phyloP scores from a whole-genome alignment of 2,797 vertebrate species.

The Eutrigla gurnardus region DNA sequence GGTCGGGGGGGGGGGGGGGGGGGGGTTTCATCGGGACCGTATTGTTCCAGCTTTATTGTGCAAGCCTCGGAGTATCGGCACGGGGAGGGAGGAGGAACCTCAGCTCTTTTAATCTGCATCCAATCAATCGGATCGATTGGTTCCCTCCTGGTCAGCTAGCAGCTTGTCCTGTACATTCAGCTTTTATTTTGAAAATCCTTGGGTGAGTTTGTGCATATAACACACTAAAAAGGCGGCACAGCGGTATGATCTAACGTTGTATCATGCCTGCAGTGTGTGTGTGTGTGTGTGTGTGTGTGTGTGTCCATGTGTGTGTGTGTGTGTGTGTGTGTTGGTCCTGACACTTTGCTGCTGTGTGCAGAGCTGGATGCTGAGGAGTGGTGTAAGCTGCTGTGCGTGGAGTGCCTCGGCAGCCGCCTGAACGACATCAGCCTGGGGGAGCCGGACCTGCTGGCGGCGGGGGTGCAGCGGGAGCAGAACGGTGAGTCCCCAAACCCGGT shows the following conservation, averaged over 20 bases:
- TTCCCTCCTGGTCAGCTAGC: conserved; percentile 36
- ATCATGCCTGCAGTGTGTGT: conserved; percentile 30
- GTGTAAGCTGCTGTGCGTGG: conserved; percentile 97
- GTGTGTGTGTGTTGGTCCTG: conserved; percentile 28
- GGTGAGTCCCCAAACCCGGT: conserved; percentile 85
- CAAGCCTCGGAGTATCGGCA: conserved; percentile 29
- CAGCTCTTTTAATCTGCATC: conserved; percentile 69
- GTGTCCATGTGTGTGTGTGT: conserved; percentile 8
- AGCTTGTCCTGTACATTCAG: conserved; percentile 45
- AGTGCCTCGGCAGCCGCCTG: conserved; percentile 94
- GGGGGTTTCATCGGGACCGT: neutral
- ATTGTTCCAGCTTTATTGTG: conserved; percentile 40
- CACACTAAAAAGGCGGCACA: neutral
- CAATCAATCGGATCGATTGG: conserved; percentile 70
- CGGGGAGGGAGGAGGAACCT: conserved; percentile 28
- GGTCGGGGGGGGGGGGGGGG: too few relatives aligned
- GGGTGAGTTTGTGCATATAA: conserved; percentile 29
- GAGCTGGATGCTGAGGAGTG: conserved; percentile 99
- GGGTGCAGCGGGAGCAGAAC: conserved; percentile 97
- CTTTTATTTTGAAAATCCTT: conserved; percentile 46
- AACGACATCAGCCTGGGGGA: conserved; percentile 99
- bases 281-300: neutral
- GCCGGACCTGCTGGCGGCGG: conserved; percentile 97
- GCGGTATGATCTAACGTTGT: conserved; percentile 34
- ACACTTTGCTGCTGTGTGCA: conserved; percentile 69